A percentile compares a stretch with the other conserved stretches of the same genome.
phyloP scores from a whole-genome alignment of 2,113 vertebrate genomes.

The Hippocampus abdominalis region DNA sequence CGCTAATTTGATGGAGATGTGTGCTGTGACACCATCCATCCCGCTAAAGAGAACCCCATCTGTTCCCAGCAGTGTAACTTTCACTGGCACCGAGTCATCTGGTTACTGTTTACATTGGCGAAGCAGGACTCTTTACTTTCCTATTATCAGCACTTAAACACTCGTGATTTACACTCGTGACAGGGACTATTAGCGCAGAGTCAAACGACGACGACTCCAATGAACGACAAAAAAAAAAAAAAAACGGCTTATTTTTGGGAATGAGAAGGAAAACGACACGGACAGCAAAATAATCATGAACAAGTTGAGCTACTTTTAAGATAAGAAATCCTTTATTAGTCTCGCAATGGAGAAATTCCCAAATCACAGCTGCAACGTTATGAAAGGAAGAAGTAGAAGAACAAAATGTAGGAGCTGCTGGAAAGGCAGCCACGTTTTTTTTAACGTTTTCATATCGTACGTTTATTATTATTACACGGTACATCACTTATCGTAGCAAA shows the following conservation, averaged over 20 bases:
- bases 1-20: slow-evolving; percentile 84
- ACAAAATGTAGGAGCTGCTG: no score
- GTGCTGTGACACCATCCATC: slow-evolving; percentile 70
- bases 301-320: not conserved
- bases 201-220: not conserved
- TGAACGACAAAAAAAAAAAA: not conserved
- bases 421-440: no score
- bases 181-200: no score
- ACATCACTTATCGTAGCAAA: not conserved
- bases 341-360: no score
- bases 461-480: not conserved
- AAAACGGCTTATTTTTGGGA: not conserved
- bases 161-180: not conserved
- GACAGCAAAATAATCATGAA: not conserved
- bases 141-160: not conserved
- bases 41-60: slow-evolving; percentile 73
- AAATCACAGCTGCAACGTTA: no score
- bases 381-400: no score
- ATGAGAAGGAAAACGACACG: not conserved
- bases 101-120: slow-evolving; percentile 22
- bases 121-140: not conserved
- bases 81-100: slow-evolving; percentile 10
- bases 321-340: no score
- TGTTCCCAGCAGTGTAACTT: slow-evolving; percentile 55
- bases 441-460: not conserved